These are phyloP conservation scores for Notocelia uddmanniana DNA, from an alignment of 2,888 invertebrate species.

Conservation along the genomic window DNA sequence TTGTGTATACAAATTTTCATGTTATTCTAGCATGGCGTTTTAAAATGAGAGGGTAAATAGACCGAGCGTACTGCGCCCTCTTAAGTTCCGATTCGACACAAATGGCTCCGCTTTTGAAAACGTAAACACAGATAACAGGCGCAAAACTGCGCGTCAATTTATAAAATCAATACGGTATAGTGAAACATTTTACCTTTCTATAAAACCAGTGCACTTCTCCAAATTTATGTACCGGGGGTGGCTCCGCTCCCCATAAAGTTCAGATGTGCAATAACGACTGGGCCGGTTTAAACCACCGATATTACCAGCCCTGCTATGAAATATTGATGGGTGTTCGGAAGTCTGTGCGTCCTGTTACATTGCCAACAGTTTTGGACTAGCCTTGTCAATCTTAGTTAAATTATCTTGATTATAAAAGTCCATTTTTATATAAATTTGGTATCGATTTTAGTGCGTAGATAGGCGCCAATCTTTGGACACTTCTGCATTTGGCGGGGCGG, in stretches of 20 bases:
- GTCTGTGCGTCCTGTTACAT: constrained; percentile 58
- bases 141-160: constrained; percentile 54
- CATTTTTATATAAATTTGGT: no score
- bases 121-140: constrained; percentile 9
- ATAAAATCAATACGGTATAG: constrained; percentile 79
- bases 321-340: constrained; percentile 71
- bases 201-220: constrained; percentile 75
- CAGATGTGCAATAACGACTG: constrained; percentile 79
- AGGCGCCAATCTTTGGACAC: no score
- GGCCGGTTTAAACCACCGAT: constrained; percentile 79
- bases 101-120: not conserved
- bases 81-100: not conserved
- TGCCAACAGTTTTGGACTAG: constrained; percentile 58
- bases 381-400: constrained; percentile 24
- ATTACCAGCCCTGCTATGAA: constrained; percentile 77
- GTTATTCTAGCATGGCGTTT: no score
- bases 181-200: constrained; percentile 72
- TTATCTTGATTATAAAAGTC: not conserved
- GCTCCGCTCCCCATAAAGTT: constrained; percentile 76
- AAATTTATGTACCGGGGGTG: constrained; percentile 81
- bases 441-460: no score
- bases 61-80: no score
- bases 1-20: no score
- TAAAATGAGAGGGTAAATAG: no score
- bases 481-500: no score